Evolutionary conservation across 2,797 vertebrate species (phyloP).

Genomic region (Scolopax bukidnonensis): DNA sequence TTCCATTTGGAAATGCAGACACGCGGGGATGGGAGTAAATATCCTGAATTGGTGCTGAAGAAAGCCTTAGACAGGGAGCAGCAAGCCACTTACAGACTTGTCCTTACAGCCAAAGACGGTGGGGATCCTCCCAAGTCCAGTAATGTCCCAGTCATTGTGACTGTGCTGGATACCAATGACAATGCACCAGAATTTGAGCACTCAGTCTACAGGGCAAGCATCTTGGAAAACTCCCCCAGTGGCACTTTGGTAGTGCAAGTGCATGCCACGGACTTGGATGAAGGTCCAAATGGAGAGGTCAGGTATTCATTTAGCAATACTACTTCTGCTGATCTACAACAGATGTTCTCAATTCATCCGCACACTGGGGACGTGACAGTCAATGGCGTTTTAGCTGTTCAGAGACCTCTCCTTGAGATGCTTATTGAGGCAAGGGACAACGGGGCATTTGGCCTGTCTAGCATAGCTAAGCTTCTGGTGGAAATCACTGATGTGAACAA

Average conservation of each 20-base stretch:
- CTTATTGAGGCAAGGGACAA: slow-evolving; percentile 79
- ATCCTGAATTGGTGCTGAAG: slow-evolving; percentile 80
- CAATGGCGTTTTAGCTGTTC: slow-evolving; percentile 68
- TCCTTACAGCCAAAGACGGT: slow-evolving; percentile 77
- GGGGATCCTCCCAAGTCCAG: slow-evolving; percentile 74
- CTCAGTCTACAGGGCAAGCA: slow-evolving; percentile 74
- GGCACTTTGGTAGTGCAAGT: slow-evolving; percentile 77
- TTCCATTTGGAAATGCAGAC: slow-evolving; percentile 75
- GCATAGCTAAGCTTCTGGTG: slow-evolving; percentile 79
- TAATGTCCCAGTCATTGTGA: slow-evolving; percentile 66
- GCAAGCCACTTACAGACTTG: slow-evolving; percentile 69
- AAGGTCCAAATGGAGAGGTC: slow-evolving; percentile 80
- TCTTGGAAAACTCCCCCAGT: slow-evolving; percentile 78
- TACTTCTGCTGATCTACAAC: slow-evolving; percentile 63
- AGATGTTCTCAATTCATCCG: slow-evolving; percentile 77
- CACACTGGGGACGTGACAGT: slow-evolving; percentile 79
- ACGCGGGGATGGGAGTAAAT: slow-evolving; percentile 72
- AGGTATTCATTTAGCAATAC: slow-evolving; percentile 79
- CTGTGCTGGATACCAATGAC: slow-evolving; percentile 82
- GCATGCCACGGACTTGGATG: slow-evolving; percentile 79
- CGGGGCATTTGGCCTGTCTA: slow-evolving; percentile 74
- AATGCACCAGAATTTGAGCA: slow-evolving; percentile 78
- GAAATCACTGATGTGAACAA: slow-evolving; percentile 82
- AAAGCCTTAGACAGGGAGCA: slow-evolving; percentile 82
- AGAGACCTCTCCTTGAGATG: slow-evolving; percentile 73